Evolutionary conservation across 2,113 vertebrate genomes (phyloP).

Genomic region (Centropus unirufus): DNA sequence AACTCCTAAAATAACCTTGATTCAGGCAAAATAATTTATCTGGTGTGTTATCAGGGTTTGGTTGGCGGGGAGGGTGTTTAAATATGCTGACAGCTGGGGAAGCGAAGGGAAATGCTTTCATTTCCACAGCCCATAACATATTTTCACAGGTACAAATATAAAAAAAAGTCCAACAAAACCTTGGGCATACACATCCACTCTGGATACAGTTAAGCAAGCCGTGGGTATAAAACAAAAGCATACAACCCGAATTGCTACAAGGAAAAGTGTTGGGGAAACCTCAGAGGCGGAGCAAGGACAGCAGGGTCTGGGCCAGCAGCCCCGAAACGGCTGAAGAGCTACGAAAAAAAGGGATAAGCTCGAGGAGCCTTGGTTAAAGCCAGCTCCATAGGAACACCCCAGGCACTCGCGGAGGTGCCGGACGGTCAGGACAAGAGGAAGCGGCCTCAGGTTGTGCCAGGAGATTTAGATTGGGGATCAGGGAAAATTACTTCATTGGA

Average conservation of each 20-base stretch:
- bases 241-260: too few species aligned
- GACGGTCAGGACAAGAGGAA: background rate
- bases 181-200: fast-evolving
- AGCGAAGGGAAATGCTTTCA: background rate
- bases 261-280: background rate
- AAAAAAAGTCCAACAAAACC: background rate
- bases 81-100: background rate
- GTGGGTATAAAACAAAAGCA: fast-evolving
- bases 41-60: too few species aligned
- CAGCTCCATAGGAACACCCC: too few species aligned
- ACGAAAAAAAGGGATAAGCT: fast-evolving
- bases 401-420: background rate
- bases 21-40: background rate
- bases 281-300: background rate
- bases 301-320: fast-evolving
- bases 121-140: fast-evolving
- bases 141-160: background rate
- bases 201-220: background rate
- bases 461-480: too few species aligned
- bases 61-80: background rate
- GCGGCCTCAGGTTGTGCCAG: too few species aligned
- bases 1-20: background rate
- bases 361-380: background rate
- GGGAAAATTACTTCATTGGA: too few species aligned
- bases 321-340: fast-evolving